These are phyloP conservation scores for Oreocharis arfaki DNA, from an alignment of 2,113 vertebrate genomes.

Conservation along the genomic window DNA sequence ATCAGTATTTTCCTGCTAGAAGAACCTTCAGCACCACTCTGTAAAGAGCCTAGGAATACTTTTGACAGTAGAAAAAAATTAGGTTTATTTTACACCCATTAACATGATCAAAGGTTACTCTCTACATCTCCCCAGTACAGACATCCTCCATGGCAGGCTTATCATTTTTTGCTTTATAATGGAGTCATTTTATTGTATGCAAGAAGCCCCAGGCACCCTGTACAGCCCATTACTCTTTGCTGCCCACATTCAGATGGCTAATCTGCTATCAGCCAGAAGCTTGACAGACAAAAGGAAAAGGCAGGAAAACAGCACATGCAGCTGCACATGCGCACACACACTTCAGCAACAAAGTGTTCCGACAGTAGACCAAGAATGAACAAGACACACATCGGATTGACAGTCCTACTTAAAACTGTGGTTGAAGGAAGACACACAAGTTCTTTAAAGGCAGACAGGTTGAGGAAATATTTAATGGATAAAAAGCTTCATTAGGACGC, in stretches of 20 bases:
- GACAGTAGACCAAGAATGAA: neutral
- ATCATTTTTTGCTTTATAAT: constrained; percentile 47
- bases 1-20: neutral
- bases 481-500: neutral
- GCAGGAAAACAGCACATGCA: constrained; percentile 13
- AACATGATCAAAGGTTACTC: neutral
- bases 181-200: constrained; percentile 31
- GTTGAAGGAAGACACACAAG: neutral
- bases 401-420: neutral
- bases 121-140: constrained; percentile 10
- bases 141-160: neutral
- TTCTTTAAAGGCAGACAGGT: neutral
- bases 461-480: neutral
- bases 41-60: neutral
- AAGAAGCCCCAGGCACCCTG: constrained; percentile 43
- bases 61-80: neutral
- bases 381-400: neutral
- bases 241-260: constrained; percentile 56
- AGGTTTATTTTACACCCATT: constrained; percentile 44
- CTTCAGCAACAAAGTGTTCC: neutral
- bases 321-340: neutral
- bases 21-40: neutral
- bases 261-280: constrained; percentile 60
- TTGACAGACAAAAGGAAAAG: constrained; percentile 57
- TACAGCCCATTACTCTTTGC: constrained; percentile 58